Evolutionary conservation across 2,888 invertebrate species (phyloP), one percentile per base, ranked within the genome.

Genomic region (Amphipoea lucens): DNA sequence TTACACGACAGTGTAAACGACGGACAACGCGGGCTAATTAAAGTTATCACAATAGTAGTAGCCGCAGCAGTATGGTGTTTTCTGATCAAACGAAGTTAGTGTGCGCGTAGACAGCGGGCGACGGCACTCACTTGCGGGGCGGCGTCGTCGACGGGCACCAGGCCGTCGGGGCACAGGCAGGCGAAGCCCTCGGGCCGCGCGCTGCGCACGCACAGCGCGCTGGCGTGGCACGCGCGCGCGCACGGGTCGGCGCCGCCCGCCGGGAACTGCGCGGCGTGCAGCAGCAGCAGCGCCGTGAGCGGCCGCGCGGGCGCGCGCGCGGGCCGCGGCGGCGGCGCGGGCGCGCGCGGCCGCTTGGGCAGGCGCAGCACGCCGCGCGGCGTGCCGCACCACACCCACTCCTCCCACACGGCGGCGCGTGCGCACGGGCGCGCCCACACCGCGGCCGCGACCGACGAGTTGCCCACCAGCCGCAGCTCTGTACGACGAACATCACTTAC

Each of bases 151-250:
- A 84, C 76, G 40, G 97, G 92, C 78, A 92, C 90, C 51, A 97
- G 95, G 1, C 97, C 97, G 91, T 97, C 97, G 75, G 97, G 97
- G 81, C 98, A 98, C 80, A 97, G 95, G 89, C 98, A 98, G 45
- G 95, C 91, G 90, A 92, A 93, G 77, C 90, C 92, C 87, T 93
- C 90, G 89, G 96, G 94, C 79, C 94, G 94, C 78, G 96, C 94
- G 79, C 97, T 94, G 80, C 97, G 95, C 90, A 97, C 95, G 92
- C 97, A 97, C 87, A 98, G 97, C 63, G 98, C 98, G 83, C 97
- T 97, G 72, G 95, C 91, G 90, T 97, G 97, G 93, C 98, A 98
- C 70, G 92, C 90, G 54, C 87, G 90, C 77, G 94, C 94, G 82
- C 67, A 92, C 29, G 98, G 97, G 94, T 98, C 97, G 90, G 69